These are phyloP conservation scores for Tympanuchus pallidicinctus DNA, from an alignment of 2,113 vertebrate species.

Conservation along the genomic window DNA sequence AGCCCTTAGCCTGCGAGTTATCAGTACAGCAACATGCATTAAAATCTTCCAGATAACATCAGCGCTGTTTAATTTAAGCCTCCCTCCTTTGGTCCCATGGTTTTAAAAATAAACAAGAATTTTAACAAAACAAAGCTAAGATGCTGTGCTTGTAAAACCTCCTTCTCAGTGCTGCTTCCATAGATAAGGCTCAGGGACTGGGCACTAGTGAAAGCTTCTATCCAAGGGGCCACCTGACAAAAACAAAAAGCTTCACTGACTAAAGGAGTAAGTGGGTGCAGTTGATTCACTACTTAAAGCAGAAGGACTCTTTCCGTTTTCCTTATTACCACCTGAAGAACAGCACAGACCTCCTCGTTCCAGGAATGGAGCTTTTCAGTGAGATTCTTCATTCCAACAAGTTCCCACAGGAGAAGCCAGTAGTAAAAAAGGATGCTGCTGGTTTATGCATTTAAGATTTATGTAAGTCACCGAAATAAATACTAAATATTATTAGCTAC, in stretches of 20 bases:
- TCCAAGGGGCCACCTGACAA: conserved; percentile 25
- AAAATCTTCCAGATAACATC: conserved; percentile 58
- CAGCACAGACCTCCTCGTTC: neutral
- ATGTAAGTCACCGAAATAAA: conserved; percentile 48
- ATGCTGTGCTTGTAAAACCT: conserved; percentile 55
- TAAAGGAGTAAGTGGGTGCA: neutral
- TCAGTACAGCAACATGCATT: conserved; percentile 37
- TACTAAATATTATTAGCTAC: conserved; percentile 60
- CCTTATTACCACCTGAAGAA: neutral
- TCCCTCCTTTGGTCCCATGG: neutral
- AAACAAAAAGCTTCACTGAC: conserved; percentile 38
- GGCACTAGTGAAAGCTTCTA: conserved; percentile 6
- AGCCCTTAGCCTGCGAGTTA: conserved; percentile 2
- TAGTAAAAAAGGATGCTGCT: conserved; percentile 29
- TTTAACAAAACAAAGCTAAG: conserved; percentile 53
- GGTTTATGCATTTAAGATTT: conserved; percentile 47
- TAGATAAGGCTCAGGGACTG: conserved; percentile 6
- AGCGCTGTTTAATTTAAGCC: conserved; percentile 24
- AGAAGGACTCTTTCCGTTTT: neutral
- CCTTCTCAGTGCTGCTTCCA: conserved; percentile 32
- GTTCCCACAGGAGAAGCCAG: conserved; percentile 51
- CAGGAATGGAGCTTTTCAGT: conserved; percentile 1
- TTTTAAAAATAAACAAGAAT: conserved; percentile 57
- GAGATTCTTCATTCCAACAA: conserved; percentile 31
- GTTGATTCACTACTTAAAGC: neutral